phyloP scores from a whole-genome alignment of 1,140 invertebrate genomes.

The Eubasilissa regina region DNA sequence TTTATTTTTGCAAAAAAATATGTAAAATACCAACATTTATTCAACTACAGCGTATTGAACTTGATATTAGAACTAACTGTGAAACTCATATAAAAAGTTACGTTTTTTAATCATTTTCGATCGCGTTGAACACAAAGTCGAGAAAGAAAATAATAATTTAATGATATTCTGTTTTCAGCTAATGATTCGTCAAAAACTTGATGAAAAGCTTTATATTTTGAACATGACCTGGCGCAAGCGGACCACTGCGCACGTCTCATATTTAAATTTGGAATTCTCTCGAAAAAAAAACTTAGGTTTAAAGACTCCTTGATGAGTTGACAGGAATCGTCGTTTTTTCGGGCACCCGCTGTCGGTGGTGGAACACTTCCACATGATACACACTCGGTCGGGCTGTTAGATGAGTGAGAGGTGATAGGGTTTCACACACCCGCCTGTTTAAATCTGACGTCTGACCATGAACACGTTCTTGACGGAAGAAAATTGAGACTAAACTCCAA shows the following conservation, averaged over 20 bases:
- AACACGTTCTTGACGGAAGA: slow-evolving; percentile 9
- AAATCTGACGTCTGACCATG: neutral
- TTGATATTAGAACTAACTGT: too few species aligned
- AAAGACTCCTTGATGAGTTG: slow-evolving; percentile 12
- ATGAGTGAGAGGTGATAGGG: neutral
- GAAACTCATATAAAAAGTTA: too few species aligned
- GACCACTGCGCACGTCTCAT: slow-evolving; percentile 2
- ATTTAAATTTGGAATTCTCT: slow-evolving; percentile 11
- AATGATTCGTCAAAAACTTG: too few species aligned
- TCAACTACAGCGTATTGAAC: too few species aligned
- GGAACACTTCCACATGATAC: neutral
- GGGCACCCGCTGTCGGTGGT: neutral
- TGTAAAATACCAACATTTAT: too few species aligned
- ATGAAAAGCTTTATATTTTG: too few species aligned
- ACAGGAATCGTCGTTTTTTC: slow-evolving; percentile 1
- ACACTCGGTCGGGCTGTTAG: neutral
- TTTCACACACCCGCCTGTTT: neutral
- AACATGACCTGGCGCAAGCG: slow-evolving; percentile 13
- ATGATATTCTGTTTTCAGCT: too few species aligned
- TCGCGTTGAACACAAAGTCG: too few species aligned
- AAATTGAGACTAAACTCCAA: too few species aligned
- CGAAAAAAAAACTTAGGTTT: neutral
- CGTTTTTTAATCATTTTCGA: too few species aligned
- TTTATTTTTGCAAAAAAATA: too few species aligned
- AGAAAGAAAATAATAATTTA: too few species aligned